Conservation (phyloP, 1,140 invertebrate genomes). For the Drosophila simulans region DNA sequence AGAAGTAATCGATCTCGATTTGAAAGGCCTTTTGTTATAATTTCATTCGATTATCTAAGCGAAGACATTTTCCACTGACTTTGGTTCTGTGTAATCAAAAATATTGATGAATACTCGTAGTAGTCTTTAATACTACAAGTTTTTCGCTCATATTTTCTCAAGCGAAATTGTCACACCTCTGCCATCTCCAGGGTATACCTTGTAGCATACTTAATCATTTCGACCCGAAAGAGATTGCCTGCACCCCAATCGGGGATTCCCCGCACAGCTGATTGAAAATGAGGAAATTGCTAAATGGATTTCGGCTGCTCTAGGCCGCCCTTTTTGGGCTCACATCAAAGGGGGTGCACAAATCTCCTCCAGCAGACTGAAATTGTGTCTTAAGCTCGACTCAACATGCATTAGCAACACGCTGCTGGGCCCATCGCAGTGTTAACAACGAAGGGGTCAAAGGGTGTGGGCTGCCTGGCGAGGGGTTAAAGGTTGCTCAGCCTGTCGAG, state of each 20-base stretch:
- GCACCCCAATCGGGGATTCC: conserved; percentile 4
- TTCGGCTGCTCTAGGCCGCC: conserved; percentile 31
- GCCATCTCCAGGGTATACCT: conserved; percentile 14
- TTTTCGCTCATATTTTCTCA: background rate
- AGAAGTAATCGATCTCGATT: conserved; percentile 2
- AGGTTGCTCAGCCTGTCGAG: conserved; percentile 14
- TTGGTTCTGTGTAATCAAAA: too few relatives aligned
- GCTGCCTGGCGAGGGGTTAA: conserved; percentile 9
- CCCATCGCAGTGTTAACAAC: conserved; percentile 12
- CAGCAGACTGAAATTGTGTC: conserved; percentile 73
- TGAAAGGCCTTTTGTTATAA: background rate
- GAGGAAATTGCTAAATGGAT: conserved; percentile 64
- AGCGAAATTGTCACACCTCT: conserved; percentile 1
- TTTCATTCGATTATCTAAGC: too few relatives aligned
- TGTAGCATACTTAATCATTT: conserved; percentile 37
- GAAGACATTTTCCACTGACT: too few relatives aligned
- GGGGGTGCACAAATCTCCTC: conserved; percentile 52
- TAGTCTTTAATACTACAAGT: too few relatives aligned
- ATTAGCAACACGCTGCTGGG: conserved; percentile 69
- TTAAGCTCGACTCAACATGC: conserved; percentile 80
- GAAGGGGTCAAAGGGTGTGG: conserved; percentile 1
- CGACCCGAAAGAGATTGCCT: background rate
- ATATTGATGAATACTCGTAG: background rate
- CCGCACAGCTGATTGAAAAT: conserved; percentile 53
- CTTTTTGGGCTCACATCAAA: conserved; percentile 58